Conservation (phyloP, 2,113 vertebrate genomes). For the Bos javanicus region DNA sequence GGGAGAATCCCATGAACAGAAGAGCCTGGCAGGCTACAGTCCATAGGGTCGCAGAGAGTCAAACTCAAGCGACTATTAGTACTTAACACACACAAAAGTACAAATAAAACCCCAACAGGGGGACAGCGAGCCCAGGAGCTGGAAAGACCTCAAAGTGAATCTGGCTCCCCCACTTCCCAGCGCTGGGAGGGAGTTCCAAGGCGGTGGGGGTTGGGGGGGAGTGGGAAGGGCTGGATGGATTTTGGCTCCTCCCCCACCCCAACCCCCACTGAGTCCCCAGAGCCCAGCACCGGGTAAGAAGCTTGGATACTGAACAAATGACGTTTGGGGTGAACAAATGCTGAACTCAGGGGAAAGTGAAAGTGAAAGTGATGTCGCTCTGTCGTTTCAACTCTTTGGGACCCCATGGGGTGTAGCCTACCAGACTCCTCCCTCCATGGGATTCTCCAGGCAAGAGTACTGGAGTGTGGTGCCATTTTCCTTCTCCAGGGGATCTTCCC, state of each 20-base stretch:
- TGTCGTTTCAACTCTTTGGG: too few species aligned
- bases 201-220: background rate
- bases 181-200: background rate
- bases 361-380: too few species aligned
- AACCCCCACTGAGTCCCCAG: background rate
- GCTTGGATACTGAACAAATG: too few species aligned
- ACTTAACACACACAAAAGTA: background rate
- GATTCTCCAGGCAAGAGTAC: too few species aligned
- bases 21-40: background rate
- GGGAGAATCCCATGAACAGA: background rate
- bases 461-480: too few species aligned
- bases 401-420: too few species aligned
- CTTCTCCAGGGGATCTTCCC: too few species aligned
- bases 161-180: background rate
- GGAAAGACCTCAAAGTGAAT: background rate
- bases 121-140: background rate
- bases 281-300: background rate
- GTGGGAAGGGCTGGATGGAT: too few species aligned
- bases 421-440: too few species aligned
- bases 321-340: background rate
- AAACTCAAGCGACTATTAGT: background rate
- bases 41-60: background rate
- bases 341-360: background rate
- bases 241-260: background rate
- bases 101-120: background rate